phyloP scores from a whole-genome alignment of 1,140 invertebrate species.

The Brachionus asplanchnoidis region DNA sequence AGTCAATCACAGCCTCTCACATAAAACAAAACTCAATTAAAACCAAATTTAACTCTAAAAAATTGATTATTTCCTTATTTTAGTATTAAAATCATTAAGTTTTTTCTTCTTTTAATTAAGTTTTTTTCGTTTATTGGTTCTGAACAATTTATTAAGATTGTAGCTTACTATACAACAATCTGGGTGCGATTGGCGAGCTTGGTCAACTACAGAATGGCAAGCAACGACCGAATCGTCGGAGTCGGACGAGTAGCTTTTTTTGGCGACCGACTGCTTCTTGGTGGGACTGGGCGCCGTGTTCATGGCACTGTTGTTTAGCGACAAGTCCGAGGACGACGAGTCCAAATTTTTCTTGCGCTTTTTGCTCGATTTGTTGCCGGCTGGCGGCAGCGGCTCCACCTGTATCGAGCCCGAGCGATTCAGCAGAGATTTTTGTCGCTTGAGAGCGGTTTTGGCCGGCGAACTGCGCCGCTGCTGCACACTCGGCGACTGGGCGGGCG shows the following conservation, averaged over 20 bases:
- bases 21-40: no score
- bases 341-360: constrained; percentile 26
- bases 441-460: neutral
- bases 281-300: neutral
- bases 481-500: neutral
- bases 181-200: neutral
- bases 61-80: no score
- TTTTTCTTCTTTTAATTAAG: no score
- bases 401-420: neutral
- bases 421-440: neutral
- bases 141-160: neutral
- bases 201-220: neutral
- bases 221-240: neutral
- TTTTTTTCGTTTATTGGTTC: no score
- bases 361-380: neutral
- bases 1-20: no score
- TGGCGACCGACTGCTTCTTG: neutral
- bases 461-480: neutral
- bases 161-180: neutral
- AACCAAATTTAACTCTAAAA: no score
- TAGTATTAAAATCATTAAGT: no score
- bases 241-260: neutral
- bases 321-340: constrained; percentile 2
- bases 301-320: neutral
- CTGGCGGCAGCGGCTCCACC: neutral